Base-by-base conservation (phyloP, 1,140 invertebrate genomes). In the Panonychus citri region DNA sequence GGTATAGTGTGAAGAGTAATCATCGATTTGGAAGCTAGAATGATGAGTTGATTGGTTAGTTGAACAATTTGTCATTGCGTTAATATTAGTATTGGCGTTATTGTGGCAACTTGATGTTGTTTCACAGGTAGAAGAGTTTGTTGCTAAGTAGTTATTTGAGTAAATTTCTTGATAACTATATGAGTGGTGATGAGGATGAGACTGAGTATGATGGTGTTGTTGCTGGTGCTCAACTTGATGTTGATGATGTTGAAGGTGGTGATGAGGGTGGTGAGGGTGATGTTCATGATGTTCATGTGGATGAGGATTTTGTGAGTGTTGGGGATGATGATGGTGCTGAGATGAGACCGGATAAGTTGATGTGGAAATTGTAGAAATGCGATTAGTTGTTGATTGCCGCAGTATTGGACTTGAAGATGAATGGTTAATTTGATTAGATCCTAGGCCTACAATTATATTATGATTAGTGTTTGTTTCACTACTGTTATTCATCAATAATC, bases 1-100 rank as follows among this genome's bases (percentile, higher is more conserved):
- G 21, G 54, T 59, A 27, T 59, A 59, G 17, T 59, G 55, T 34
- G 30, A 34, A 34, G 30, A 34, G 12, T 34, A 34, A 34, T 34
- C 30, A 34, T 34, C 30, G 5, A 34, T 34, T 34, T 34, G 30
- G 30, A 34, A 34, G 30, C 12, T 34, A 34, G 30, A 5, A 34
- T 25, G 25, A 25, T 51, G 7, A 13, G 46, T 25, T 12, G n/a
- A 25, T 17, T 17, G 21, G 25, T 51, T 25, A 25, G 49, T 26
- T 26, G 25, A 27, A 51, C 49, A 51, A 25, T 51, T 24, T 51
- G 21, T 21, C 15, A 27, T 17, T 17, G 49, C 17, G 17, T 51
- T 51, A 13, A 51, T 24, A 7, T 17, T 13, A 24, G 5, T 24
- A 13, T 24, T 24, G 46, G 46, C 25, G 13, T 24, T 24, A 12